phyloP scores from a whole-genome alignment of 1,140 invertebrate species.

The Tigriopus japonicus region DNA sequence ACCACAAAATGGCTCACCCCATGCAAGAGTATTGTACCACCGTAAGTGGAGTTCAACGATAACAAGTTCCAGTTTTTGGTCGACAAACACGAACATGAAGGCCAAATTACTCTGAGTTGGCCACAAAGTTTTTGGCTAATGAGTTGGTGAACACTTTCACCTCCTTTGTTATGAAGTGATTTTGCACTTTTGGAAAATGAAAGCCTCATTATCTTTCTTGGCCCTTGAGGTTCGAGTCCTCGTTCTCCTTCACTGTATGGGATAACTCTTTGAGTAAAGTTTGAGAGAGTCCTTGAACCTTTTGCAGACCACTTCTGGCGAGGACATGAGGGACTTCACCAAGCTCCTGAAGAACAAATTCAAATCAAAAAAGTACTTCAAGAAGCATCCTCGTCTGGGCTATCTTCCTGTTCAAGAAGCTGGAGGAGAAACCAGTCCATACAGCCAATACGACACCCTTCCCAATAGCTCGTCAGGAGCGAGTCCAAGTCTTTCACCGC shows the following conservation, averaged over 20 bases:
- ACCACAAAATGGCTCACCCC: slow-evolving; percentile 94
- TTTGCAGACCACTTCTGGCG: slow-evolving; percentile 69
- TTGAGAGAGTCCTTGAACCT: neutral
- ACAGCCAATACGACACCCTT: too few relatives aligned
- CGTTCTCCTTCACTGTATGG: too few relatives aligned
- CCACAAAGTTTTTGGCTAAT: too few relatives aligned
- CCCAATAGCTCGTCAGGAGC: neutral
- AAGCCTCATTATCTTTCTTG: too few relatives aligned
- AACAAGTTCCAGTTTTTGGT: neutral
- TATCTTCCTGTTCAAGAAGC: slow-evolving; percentile 93
- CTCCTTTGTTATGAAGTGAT: too few relatives aligned
- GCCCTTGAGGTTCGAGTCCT: too few relatives aligned
- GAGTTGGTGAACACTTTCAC: too few relatives aligned
- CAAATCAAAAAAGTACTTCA: slow-evolving; percentile 89
- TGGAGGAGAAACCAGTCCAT: slow-evolving; percentile 40
- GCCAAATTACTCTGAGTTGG: too few relatives aligned
- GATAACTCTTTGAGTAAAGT: too few relatives aligned
- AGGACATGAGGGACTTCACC: slow-evolving; percentile 95
- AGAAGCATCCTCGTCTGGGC: slow-evolving; percentile 84
- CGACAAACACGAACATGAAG: too few relatives aligned
- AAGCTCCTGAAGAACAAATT: slow-evolving; percentile 93
- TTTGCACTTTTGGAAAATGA: too few relatives aligned
- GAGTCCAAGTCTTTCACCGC: slow-evolving; percentile 1
- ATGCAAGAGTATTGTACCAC: slow-evolving; percentile 99
- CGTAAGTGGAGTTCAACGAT: slow-evolving; percentile 12